These are phyloP conservation scores for Coelopa frigida DNA, from an alignment of 1,140 invertebrate species.

Conservation along the genomic window DNA sequence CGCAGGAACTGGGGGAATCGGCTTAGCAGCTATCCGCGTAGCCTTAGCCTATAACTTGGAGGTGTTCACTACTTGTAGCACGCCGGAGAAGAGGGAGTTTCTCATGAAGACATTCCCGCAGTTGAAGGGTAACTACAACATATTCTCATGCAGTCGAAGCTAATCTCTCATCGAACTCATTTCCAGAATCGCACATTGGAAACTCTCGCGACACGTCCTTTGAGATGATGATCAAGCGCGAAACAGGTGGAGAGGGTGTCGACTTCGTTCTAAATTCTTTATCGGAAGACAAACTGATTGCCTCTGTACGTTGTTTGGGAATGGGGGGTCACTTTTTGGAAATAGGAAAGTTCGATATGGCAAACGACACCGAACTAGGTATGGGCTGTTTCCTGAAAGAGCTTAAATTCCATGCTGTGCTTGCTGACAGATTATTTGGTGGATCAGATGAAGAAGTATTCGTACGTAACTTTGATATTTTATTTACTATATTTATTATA, in stretches of 20 bases:
- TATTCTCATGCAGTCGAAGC: too few species aligned
- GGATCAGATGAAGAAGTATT: slow-evolving; percentile 43
- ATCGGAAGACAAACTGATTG: slow-evolving; percentile 59
- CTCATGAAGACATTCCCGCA: slow-evolving; percentile 66
- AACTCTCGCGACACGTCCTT: slow-evolving; percentile 57
- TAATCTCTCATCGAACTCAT: not conserved
- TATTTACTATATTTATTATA: too few species aligned
- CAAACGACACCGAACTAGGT: slow-evolving; percentile 56
- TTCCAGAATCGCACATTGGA: slow-evolving; percentile 52
- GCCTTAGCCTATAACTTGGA: slow-evolving; percentile 63
- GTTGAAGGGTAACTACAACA: slow-evolving; percentile 52
- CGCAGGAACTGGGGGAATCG: slow-evolving; percentile 83
- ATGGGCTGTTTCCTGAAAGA: slow-evolving; percentile 75
- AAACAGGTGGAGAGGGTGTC: slow-evolving; percentile 58
- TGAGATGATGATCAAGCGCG: slow-evolving; percentile 51
- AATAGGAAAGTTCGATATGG: slow-evolving; percentile 70
- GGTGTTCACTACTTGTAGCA: slow-evolving; percentile 69
- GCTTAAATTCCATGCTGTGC: slow-evolving; percentile 79
- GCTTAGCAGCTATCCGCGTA: slow-evolving; percentile 75
- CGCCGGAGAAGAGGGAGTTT: slow-evolving; percentile 66
- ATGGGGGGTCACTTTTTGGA: slow-evolving; percentile 63
- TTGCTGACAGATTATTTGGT: slow-evolving; percentile 69
- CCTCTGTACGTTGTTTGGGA: slow-evolving; percentile 70
- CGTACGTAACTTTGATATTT: too few species aligned
- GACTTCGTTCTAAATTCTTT: slow-evolving; percentile 63